Conservation (phyloP, 2,113 vertebrate genomes). For the Poecile atricapillus region DNA sequence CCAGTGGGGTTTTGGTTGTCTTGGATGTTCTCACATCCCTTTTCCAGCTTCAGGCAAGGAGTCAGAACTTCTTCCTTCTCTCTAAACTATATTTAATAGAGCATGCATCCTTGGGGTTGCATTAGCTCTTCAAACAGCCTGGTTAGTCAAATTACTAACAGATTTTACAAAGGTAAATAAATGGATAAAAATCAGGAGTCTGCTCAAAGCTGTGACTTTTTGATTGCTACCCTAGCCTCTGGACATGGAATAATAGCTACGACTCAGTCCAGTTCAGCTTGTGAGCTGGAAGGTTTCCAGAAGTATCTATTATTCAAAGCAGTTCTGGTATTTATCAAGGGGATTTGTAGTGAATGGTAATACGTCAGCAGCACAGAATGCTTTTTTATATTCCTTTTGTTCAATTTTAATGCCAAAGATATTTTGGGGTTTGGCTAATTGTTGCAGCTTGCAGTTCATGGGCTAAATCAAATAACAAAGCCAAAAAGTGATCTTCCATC, state of each 20-base stretch:
- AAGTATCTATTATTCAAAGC: conserved; percentile 54
- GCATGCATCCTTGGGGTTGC: background rate
- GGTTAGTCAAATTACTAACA: conserved; percentile 29
- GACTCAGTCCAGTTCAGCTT: conserved; percentile 27
- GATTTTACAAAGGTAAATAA: conserved; percentile 31
- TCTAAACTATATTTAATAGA: conserved; percentile 16
- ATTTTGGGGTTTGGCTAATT: conserved; percentile 57
- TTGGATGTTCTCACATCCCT: background rate
- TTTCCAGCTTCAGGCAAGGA: background rate
- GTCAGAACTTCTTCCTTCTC: background rate
- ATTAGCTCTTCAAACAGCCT: conserved; percentile 5
- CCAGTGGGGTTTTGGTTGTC: background rate
- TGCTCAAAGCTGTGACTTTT: background rate
- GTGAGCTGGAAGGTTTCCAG: conserved; percentile 37
- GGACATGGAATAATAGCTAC: background rate
- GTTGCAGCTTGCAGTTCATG: conserved; percentile 37
- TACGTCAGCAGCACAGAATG: conserved; percentile 60
- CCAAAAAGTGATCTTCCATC: background rate
- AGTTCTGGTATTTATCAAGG: conserved; percentile 66
- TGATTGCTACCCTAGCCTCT: background rate
- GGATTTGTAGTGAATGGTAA: conserved; percentile 63
- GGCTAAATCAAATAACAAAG: conserved; percentile 47
- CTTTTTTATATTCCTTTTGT: conserved; percentile 54
- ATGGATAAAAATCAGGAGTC: background rate
- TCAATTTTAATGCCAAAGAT: conserved; percentile 63